Conservation (phyloP, 2,797 vertebrate species). For the Argentina silus region DNA sequence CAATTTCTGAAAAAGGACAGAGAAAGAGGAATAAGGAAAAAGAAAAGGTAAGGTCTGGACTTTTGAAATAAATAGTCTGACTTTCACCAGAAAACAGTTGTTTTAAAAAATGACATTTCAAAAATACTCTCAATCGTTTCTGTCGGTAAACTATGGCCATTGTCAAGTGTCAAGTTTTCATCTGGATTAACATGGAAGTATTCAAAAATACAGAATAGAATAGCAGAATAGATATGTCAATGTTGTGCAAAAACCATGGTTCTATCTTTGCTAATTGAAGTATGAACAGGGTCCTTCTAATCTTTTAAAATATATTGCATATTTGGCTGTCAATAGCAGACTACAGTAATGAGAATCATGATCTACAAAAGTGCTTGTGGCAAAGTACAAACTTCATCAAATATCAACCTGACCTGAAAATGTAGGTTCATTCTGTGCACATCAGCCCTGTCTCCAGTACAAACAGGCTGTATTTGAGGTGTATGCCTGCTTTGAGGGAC, state of each 20-base stretch:
- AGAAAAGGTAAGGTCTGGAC: conserved; percentile 60
- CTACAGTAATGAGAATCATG: neutral
- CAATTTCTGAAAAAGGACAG: conserved; percentile 14
- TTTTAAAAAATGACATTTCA: conserved; percentile 38
- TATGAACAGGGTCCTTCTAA: neutral
- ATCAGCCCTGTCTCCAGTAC: conserved; percentile 51
- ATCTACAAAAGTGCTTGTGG: neutral
- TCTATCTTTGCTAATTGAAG: conserved; percentile 3
- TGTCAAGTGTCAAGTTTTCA: conserved; percentile 3
- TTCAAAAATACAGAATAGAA: neutral
- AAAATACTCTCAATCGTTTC: conserved; percentile 21
- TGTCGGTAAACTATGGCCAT: neutral
- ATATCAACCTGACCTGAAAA: neutral
- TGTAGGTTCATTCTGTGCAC: conserved; percentile 50
- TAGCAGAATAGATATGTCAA: neutral
- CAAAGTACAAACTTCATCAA: neutral
- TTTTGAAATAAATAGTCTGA: conserved; percentile 34
- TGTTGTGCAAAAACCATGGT: neutral
- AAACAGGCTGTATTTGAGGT: conserved; percentile 49
- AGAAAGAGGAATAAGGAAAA: conserved; percentile 33
- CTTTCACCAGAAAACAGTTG: conserved; percentile 3
- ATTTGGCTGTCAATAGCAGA: conserved; percentile 39
- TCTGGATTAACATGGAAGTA: neutral
- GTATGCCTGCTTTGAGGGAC: conserved; percentile 51
- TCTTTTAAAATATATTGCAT: neutral